Evolutionary conservation across 2,113 vertebrate species (phyloP).

Genomic region (Raja brachyura): DNA sequence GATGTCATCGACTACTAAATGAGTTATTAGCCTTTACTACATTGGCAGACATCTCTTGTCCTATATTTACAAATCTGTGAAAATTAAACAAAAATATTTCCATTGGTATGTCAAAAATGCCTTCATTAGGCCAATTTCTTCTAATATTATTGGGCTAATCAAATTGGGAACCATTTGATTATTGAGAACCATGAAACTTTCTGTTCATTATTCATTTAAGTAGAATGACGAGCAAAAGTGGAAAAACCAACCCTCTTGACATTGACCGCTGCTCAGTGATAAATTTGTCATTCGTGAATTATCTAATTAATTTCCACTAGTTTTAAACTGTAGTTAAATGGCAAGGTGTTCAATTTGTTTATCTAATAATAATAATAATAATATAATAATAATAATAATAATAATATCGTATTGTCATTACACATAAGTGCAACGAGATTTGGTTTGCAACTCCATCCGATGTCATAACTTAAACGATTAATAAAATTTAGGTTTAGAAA

Average conservation of each 20-base stretch:
- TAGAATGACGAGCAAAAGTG: neutral
- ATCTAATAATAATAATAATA: no score
- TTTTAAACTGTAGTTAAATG: neutral
- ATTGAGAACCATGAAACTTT: neutral
- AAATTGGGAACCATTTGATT: neutral
- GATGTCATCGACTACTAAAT: neutral
- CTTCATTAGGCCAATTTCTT: neutral
- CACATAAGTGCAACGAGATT: no score
- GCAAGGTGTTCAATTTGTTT: neutral
- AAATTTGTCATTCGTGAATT: neutral
- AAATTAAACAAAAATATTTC: neutral
- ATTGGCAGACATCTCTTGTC: neutral
- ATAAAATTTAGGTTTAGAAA: no score
- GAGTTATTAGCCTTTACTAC: neutral
- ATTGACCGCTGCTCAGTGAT: neutral
- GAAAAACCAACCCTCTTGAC: neutral
- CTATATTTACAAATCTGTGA: neutral
- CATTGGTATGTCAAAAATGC: neutral
- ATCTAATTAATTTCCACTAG: slow-evolving; percentile 2
- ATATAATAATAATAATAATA: no score
- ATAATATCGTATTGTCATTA: no score
- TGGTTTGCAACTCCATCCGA: no score
- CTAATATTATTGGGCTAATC: neutral
- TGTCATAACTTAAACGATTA: no score
- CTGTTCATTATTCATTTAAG: slow-evolving; percentile 5